These are phyloP conservation scores for Ricordea florida DNA, from an alignment of 92 coral and sea anemone species.

Conservation along the genomic window DNA sequence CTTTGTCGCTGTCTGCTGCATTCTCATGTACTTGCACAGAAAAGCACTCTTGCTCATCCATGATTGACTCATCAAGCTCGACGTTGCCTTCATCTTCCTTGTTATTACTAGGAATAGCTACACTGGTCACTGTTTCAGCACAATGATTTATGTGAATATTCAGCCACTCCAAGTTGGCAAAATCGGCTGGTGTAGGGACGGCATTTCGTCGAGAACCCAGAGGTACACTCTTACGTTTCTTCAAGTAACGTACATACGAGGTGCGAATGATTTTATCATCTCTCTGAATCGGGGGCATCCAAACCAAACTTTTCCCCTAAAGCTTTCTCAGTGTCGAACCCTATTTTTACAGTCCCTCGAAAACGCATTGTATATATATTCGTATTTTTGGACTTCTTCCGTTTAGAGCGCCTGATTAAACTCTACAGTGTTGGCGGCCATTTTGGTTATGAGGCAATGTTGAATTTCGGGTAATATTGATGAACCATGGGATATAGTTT, in stretches of 20 bases:
- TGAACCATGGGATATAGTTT: no score
- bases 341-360: background rate
- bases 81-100: no score
- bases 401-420: no score
- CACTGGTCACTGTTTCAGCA: background rate
- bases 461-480: no score
- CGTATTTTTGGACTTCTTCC: background rate
- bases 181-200: slow-evolving; percentile 47
- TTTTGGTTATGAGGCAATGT: no score
- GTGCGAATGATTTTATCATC: slow-evolving; percentile 20
- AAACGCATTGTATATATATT: background rate
- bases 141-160: slow-evolving; percentile 33
- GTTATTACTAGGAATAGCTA: background rate
- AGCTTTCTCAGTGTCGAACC: slow-evolving; percentile 12
- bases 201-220: slow-evolving; percentile 55
- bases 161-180: slow-evolving; percentile 57
- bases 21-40: background rate
- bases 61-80: no score
- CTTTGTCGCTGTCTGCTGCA: background rate
- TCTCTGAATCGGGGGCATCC: slow-evolving; percentile 18
- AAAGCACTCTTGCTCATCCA: background rate
- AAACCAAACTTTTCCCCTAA: slow-evolving; percentile 2
- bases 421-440: no score
- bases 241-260: slow-evolving; percentile 32
- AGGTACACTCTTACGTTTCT: slow-evolving; percentile 24